phyloP scores from a whole-genome alignment of 2,888 invertebrate genomes.

The Sylvicola fuscatus region DNA sequence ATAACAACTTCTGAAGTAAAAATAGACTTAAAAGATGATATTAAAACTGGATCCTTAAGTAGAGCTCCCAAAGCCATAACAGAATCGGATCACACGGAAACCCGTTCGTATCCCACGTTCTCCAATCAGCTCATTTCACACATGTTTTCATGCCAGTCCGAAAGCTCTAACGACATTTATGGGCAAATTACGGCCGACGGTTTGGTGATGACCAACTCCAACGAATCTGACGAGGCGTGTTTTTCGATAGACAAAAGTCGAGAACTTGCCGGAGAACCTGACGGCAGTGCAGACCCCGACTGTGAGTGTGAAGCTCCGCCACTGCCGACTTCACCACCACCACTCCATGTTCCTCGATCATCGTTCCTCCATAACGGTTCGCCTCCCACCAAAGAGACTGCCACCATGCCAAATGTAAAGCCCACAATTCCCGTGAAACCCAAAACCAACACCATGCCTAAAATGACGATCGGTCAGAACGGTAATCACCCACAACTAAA shows the following conservation, averaged over 20 bases:
- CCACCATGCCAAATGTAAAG: constrained; percentile 24
- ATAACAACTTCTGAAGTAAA: constrained; percentile 36
- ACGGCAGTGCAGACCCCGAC: constrained; percentile 70
- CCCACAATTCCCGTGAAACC: constrained; percentile 58
- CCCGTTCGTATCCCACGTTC: constrained; percentile 2
- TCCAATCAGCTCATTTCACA: constrained; percentile 24
- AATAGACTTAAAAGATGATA: constrained; percentile 23
- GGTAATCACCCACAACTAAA: neutral
- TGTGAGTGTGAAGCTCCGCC: constrained; percentile 47
- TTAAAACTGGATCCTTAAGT: neutral
- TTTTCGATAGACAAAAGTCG: constrained; percentile 42
- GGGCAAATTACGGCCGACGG: constrained; percentile 27
- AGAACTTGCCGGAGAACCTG: constrained; percentile 66
- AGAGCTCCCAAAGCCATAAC: constrained; percentile 1
- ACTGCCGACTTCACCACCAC: constrained; percentile 44
- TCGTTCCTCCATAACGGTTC: constrained; percentile 47
- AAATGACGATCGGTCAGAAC: neutral
- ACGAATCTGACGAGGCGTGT: constrained; percentile 19
- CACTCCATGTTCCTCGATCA: constrained; percentile 32
- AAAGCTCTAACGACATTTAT: constrained; percentile 20
- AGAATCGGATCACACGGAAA: constrained; percentile 1
- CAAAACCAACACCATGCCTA: constrained; percentile 29
- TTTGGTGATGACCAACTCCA: constrained; percentile 24
- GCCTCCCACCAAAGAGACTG: constrained; percentile 28
- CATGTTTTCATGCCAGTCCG: constrained; percentile 16